Conservation (phyloP, 2,797 vertebrate genomes). For the Cygnus olor region DNA sequence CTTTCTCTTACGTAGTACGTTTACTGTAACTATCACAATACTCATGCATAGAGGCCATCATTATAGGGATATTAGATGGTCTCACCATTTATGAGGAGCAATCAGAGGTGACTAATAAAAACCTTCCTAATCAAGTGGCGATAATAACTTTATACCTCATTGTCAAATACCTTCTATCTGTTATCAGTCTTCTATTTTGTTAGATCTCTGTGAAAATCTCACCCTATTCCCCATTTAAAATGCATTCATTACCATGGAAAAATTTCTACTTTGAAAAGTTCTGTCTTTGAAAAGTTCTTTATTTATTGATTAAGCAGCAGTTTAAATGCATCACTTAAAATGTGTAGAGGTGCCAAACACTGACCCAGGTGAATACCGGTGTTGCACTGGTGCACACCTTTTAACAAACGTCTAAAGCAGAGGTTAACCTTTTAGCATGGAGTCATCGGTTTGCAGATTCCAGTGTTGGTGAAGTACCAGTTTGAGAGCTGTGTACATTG, state of each 20-base stretch:
- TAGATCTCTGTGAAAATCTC: neutral
- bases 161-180: neutral
- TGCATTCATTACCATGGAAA: neutral
- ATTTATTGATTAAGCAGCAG: neutral
- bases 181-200: neutral
- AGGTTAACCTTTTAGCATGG: neutral
- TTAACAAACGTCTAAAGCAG: neutral
- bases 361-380: neutral
- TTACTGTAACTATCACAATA: neutral
- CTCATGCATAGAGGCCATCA: neutral
- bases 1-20: neutral
- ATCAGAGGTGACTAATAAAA: slow-evolving; percentile 10
- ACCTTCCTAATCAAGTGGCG: neutral
- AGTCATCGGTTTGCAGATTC: neutral
- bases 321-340: neutral
- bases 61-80: neutral
- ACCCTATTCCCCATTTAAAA: neutral
- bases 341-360: neutral
- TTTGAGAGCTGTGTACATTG: neutral
- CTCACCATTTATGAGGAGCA: neutral
- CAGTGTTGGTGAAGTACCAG: neutral
- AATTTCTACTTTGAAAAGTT: neutral
- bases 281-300: neutral
- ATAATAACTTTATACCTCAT: neutral
- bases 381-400: neutral